These are phyloP conservation scores for Pterocles orientalis DNA, from an alignment of 2,113 vertebrate genomes.

Conservation along the genomic window DNA sequence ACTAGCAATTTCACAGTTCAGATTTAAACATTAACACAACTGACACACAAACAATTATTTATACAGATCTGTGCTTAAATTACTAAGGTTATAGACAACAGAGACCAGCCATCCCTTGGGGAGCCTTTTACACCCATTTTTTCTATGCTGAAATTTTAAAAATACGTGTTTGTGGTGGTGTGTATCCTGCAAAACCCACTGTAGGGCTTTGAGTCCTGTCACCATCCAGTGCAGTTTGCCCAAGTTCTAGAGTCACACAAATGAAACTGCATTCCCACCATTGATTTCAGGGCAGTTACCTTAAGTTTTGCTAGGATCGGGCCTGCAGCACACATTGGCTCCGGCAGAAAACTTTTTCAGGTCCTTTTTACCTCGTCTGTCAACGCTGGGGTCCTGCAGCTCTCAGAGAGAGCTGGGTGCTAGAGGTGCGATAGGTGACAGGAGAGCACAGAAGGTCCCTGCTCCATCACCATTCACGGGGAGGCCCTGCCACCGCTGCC, in stretches of 20 bases:
- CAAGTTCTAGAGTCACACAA: neutral
- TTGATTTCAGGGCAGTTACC: too few relatives aligned
- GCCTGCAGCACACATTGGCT: neutral
- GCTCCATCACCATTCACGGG: neutral
- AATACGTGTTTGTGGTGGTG: accelerated
- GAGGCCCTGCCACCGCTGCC: neutral
- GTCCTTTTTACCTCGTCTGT: accelerated
- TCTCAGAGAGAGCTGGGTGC: neutral
- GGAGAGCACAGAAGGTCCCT: neutral
- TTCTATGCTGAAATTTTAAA: neutral
- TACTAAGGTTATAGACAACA: neutral
- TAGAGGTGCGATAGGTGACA: accelerated
- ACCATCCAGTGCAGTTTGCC: neutral
- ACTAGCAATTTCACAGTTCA: neutral
- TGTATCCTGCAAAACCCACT: neutral
- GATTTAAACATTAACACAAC: neutral
- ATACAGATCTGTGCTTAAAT: neutral
- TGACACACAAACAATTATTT: neutral
- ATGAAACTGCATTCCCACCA: neutral
- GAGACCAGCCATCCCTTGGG: neutral
- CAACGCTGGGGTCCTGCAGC: accelerated
- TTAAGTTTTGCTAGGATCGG: neutral
- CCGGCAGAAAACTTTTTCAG: neutral
- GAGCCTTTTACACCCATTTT: neutral
- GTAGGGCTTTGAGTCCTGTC: neutral